Percentiles rank a stretch among this genome's conserved stretches.
phyloP scores from a whole-genome alignment of 2,113 vertebrate species.

The Turdus rufiventris region DNA sequence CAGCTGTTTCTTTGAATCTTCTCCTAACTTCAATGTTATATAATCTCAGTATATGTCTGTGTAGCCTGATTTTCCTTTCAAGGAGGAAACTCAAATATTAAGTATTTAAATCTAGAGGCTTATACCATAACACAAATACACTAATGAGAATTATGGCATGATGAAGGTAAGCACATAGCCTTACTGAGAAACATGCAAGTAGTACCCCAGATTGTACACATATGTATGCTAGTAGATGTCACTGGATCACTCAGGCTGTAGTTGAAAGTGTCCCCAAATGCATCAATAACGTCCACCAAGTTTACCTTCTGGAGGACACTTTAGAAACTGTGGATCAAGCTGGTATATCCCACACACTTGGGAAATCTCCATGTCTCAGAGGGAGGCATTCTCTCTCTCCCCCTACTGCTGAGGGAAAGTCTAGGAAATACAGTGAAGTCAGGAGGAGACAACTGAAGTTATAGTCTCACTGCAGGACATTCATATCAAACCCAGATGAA shows the following conservation, averaged over 20 bases:
- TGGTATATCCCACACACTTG: not conserved
- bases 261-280: not conserved
- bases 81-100: not conserved
- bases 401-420: not conserved
- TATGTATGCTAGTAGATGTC: not conserved
- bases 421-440: not conserved
- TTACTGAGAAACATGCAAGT: not conserved
- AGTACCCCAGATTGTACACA: not conserved
- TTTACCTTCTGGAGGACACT: not conserved
- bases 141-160: not conserved
- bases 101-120: not conserved
- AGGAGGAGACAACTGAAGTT: not conserved
- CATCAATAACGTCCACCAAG: fast-evolving
- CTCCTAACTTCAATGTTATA: not conserved
- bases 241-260: not conserved
- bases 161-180: not conserved
- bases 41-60: not conserved
- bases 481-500: not conserved
- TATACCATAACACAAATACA: not conserved
- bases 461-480: not conserved
- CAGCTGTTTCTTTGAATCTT: not conserved
- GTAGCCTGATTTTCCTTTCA: not conserved
- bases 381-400: not conserved
- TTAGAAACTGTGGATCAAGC: not conserved
- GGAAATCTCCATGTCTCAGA: not conserved